These are phyloP conservation scores for Thymelicus acteon DNA, from an alignment of 2,888 invertebrate genomes.

Conservation along the genomic window DNA sequence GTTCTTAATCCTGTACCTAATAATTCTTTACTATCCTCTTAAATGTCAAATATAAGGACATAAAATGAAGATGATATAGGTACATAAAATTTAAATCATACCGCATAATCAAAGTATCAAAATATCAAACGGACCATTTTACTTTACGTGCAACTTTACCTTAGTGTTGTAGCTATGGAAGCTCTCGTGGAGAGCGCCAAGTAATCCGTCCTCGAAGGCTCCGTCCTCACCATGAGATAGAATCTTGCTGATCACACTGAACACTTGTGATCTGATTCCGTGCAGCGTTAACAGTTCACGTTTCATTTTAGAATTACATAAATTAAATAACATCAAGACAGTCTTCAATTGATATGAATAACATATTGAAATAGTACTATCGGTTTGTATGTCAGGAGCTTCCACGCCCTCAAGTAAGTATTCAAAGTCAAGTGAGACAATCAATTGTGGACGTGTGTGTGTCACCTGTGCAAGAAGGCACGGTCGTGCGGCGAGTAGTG, in stretches of 20 bases:
- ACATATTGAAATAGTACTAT: no score
- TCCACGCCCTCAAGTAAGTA: no score
- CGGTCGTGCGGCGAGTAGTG: slow-evolving; percentile 95
- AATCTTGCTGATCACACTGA: slow-evolving; percentile 98
- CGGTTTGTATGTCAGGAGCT: no score
- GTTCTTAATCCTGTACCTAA: no score
- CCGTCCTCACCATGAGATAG: slow-evolving; percentile 95
- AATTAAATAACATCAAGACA: neutral
- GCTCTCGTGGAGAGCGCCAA: slow-evolving; percentile 70
- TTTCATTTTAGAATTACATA: slow-evolving; percentile 5
- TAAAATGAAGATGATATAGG: no score
- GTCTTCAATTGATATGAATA: neutral
- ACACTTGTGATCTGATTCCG: slow-evolving; percentile 91
- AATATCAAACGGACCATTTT: neutral
- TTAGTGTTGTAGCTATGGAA: slow-evolving; percentile 60
- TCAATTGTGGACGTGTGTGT: no score
- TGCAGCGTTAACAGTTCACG: slow-evolving; percentile 62
- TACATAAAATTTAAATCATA: no score
- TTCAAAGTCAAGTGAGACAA: no score
- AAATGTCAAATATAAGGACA: no score
- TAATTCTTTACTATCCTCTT: no score
- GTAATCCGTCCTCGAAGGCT: slow-evolving; percentile 72
- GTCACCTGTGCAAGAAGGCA: slow-evolving; percentile 91
- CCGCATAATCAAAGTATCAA: no score
- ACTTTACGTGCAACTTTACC: slow-evolving; percentile 7